phyloP scores from a whole-genome alignment of 2,113 vertebrate genomes.

The Dasypus novemcinctus region DNA sequence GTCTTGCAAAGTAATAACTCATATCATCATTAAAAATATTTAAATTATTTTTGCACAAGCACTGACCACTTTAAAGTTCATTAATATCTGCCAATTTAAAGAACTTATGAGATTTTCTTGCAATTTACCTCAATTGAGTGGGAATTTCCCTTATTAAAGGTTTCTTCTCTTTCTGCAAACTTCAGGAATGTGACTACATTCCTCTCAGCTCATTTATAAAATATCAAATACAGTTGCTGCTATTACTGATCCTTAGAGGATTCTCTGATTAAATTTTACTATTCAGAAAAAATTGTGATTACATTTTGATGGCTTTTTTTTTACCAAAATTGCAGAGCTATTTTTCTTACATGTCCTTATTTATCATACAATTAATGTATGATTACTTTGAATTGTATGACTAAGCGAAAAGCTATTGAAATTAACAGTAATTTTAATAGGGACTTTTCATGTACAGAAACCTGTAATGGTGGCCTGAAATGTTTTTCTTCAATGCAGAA shows the following conservation, averaged over 20 bases:
- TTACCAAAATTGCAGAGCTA: too few species aligned
- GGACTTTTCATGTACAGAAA: background rate
- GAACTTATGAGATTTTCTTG: background rate
- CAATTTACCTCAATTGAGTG: background rate
- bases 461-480: too few species aligned
- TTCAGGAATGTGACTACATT: background rate
- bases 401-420: background rate
- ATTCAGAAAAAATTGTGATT: background rate
- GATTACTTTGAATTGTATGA: background rate
- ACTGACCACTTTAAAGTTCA: background rate
- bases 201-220: background rate
- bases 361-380: background rate
- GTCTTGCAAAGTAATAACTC: background rate
- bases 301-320: background rate
- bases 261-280: background rate
- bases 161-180: background rate
- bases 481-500: background rate
- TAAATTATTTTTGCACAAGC: background rate
- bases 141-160: background rate
- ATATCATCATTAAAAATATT: background rate
- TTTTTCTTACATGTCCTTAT: too few species aligned
- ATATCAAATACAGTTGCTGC: background rate
- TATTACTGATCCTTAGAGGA: background rate
- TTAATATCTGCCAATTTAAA: background rate
- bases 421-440: background rate